Conservation (phyloP, 2,888 invertebrate genomes). For the Petrolisthes cinctipes region DNA sequence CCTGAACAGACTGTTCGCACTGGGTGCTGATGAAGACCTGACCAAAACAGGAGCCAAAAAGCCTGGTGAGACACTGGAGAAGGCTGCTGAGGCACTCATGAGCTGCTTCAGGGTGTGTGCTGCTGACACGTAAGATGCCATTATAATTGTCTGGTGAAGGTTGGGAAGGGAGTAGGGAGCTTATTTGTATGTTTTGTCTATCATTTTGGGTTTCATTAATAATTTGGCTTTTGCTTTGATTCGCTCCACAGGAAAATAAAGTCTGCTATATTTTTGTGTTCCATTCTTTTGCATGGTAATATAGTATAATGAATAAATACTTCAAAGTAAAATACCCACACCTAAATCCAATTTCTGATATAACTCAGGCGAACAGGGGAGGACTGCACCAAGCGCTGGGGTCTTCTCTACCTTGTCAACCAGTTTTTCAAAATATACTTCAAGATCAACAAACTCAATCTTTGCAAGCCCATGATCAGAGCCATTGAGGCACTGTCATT, state of each 20-base stretch:
- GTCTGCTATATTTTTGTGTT: no score
- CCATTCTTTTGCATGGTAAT: no score
- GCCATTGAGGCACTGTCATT: constrained; percentile 94
- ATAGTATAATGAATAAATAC: no score
- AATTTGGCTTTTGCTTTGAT: no score
- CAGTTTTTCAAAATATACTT: constrained; percentile 98
- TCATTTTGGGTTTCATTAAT: no score
- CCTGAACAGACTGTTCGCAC: constrained; percentile 51
- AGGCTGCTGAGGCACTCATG: constrained; percentile 93
- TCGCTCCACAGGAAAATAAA: background rate
- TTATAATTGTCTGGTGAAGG: no score
- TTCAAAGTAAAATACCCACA: no score
- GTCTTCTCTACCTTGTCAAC: constrained; percentile 96
- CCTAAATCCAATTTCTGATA: no score
- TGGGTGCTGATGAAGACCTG: constrained; percentile 58
- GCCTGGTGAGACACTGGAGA: constrained; percentile 81
- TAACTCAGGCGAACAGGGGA: constrained; percentile 80
- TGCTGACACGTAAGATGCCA: constrained; percentile 80
- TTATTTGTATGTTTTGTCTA: no score
- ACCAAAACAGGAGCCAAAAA: constrained; percentile 52
- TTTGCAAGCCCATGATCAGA: constrained; percentile 93
- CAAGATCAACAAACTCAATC: constrained; percentile 87
- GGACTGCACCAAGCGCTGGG: constrained; percentile 92
- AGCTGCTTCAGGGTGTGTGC: constrained; percentile 95
- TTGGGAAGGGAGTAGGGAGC: no score